Conservation (phyloP, 2,888 invertebrate genomes). For the Odontocerum albicorne region DNA sequence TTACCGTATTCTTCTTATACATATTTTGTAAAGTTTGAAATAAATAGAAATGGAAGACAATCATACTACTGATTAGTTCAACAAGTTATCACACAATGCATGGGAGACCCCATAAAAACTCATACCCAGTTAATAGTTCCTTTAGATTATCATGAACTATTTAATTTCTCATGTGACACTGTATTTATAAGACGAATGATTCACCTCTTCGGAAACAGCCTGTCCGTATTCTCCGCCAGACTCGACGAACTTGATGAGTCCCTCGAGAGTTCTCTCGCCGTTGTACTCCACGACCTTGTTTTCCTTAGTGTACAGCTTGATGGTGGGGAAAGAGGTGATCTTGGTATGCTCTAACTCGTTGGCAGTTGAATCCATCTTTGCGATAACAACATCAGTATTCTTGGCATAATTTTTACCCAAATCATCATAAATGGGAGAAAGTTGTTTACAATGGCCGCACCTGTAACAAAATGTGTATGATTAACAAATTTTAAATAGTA, state of each 20-base stretch:
- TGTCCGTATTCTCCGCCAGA: conserved; percentile 81
- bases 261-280: conserved; percentile 94
- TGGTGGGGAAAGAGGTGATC: conserved; percentile 92
- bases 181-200: too few relatives aligned
- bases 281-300: conserved; percentile 88
- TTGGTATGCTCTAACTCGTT: conserved; percentile 97
- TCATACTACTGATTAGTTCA: too few relatives aligned
- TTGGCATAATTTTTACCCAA: conserved; percentile 92
- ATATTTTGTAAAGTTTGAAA: too few relatives aligned
- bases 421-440: conserved; percentile 96
- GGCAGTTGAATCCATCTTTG: conserved; percentile 98
- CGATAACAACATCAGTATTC: conserved; percentile 81
- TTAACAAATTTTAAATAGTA: too few relatives aligned
- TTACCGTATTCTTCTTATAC: too few relatives aligned
- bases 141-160: too few relatives aligned
- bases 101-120: too few relatives aligned
- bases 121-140: too few relatives aligned
- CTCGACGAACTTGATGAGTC: conserved; percentile 91
- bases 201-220: conserved; percentile 65
- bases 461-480: too few relatives aligned
- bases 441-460: conserved; percentile 97
- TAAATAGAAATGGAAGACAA: too few relatives aligned
- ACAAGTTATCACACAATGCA: too few relatives aligned
- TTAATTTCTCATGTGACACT: too few relatives aligned
- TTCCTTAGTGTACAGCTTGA: conserved; percentile 92